phyloP scores from a whole-genome alignment of 2,113 vertebrate genomes.

The Amazona vittata region DNA sequence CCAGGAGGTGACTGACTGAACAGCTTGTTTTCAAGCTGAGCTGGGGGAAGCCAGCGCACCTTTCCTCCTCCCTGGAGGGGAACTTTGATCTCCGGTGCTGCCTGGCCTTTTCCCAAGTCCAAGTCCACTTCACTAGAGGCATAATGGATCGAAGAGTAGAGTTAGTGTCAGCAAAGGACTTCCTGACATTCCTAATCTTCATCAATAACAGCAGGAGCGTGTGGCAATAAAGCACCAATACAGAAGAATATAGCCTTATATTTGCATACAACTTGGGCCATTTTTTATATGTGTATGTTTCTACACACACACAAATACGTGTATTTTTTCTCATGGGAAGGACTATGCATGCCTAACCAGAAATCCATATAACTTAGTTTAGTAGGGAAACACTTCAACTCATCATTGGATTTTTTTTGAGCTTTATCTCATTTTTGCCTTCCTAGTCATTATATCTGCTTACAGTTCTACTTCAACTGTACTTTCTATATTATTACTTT shows the following conservation, averaged over 20 bases:
- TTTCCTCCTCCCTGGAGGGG: neutral
- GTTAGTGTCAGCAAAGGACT: neutral
- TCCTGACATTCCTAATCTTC: neutral
- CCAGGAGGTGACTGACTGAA: neutral
- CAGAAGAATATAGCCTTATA: neutral
- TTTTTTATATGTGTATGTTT: neutral
- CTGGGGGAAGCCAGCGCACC: neutral
- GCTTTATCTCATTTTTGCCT: neutral
- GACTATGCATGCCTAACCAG: neutral
- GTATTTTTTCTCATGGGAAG: neutral
- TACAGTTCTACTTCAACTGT: neutral
- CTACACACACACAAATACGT: neutral
- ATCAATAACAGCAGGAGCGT: neutral
- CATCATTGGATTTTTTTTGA: neutral
- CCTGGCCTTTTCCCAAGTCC: neutral
- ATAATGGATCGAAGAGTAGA: rapidly evolving
- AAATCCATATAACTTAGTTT: neutral
- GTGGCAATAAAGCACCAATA: neutral
- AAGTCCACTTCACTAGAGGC: neutral
- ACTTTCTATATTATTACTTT: conserved; percentile 5
- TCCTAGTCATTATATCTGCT: neutral
- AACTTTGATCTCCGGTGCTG: neutral
- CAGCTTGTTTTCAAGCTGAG: neutral
- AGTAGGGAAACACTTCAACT: neutral
- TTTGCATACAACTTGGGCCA: neutral